phyloP scores from a whole-genome alignment of 2,797 vertebrate species.

The Pampus argenteus region DNA sequence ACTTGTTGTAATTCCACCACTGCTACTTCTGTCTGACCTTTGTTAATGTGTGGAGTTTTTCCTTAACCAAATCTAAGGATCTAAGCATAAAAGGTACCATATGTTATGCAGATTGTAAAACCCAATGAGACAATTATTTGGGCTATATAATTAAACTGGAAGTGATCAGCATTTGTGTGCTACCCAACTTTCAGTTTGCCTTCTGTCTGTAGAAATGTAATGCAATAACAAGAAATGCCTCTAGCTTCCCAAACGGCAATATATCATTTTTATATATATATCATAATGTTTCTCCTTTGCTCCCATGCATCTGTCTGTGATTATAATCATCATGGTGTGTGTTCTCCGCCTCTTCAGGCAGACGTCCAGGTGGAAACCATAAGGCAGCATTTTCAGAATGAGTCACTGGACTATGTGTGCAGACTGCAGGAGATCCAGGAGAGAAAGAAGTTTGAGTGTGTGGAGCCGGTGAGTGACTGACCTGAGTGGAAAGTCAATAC shows the following conservation, averaged over 20 bases:
- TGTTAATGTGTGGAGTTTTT: constrained; percentile 10
- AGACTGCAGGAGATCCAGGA: constrained; percentile 98
- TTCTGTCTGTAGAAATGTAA: constrained; percentile 15
- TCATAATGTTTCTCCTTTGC: constrained; percentile 21
- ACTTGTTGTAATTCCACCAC: neutral
- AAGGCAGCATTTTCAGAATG: constrained; percentile 94
- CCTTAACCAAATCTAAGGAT: neutral
- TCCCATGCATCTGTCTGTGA: constrained; percentile 22
- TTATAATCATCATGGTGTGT: constrained; percentile 58
- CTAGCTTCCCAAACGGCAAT: constrained; percentile 27
- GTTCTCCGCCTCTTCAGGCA: constrained; percentile 83
- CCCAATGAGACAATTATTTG: constrained; percentile 2
- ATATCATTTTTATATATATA: neutral
- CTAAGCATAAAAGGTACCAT: neutral
- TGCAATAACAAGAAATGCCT: constrained; percentile 3
- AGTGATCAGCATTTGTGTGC: constrained; percentile 8
- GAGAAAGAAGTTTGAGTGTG: constrained; percentile 98
- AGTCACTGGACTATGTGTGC: constrained; percentile 96
- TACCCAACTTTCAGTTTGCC: neutral
- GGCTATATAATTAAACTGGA: neutral
- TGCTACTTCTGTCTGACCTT: constrained; percentile 12
- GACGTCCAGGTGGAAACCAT: constrained; percentile 92
- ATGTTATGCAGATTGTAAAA: neutral
- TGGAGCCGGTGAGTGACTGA: constrained; percentile 93
- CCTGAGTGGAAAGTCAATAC: neutral